Base-by-base conservation (phyloP, 1,140 invertebrate genomes). In the Cyclargus thomasi region DNA sequence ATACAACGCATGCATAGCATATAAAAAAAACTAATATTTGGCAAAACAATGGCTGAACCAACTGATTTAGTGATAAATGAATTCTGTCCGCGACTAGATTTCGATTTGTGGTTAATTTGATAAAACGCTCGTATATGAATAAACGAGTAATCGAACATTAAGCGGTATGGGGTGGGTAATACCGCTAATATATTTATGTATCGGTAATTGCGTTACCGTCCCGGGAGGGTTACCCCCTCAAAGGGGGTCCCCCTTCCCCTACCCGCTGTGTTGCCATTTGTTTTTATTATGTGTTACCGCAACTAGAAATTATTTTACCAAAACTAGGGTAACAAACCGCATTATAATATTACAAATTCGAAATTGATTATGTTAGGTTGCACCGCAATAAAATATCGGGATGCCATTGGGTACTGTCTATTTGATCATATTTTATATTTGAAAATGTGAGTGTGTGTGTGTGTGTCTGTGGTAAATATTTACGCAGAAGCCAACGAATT, bases 261-360 rank as follows among this genome's bases (percentile, higher is more conserved):
- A 10, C 53, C n/a, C 53, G 53, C n/a, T 5, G 55, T 5, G 17
- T 20, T 21, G 55, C 55, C 55, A 59, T 59, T 59, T 59, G 55
- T 59, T 59, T 59, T 59, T 59, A 59, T 59, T 59, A 59, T 11
- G 17, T 47, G 39, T 47, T 47, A 8, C 39, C 39, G 39, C 39
- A 47, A 47, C 39, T 47, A 14, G 11, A 14, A 4, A 11, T 47
- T 29, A 29, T 29, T 29, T 29, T 17, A 17, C 53, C 53, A 55
- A 55, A 59, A 59, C 20, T 21, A 59, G 55, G 55, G 55, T 59
- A n/a, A 59, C 55, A 11, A 59, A 59, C 55, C 10, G 3, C 20
- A 20, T 59, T 18, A 55, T 55, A 18, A 55, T 55, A 18, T 55
- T 55, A 55, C 39, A 47, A 47, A 47, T 47, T 16, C 10, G 39